Conservation (phyloP, 2,888 invertebrate genomes). For the Philereme vetulata region DNA sequence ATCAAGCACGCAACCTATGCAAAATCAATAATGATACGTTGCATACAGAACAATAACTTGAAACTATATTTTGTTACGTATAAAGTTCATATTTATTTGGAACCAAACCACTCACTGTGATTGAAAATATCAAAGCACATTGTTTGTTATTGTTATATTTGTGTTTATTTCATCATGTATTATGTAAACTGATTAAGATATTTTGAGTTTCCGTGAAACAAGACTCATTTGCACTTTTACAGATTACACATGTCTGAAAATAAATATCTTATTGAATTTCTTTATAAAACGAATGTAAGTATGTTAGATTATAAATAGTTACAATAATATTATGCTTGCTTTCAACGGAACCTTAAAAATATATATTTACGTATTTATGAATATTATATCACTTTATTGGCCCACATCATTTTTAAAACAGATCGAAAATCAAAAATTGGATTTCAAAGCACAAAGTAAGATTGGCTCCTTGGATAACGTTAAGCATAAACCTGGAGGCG, state of each 20-base stretch:
- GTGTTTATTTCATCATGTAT: too few species aligned
- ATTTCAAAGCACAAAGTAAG: constrained; percentile 96
- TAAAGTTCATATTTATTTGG: constrained; percentile 6
- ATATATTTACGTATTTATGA: constrained; percentile 34
- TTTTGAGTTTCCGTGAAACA: constrained; percentile 16
- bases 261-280: too few species aligned
- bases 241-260: background rate
- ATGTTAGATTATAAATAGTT: background rate
- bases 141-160: background rate
- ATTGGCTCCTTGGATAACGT: constrained; percentile 96
- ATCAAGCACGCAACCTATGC: constrained; percentile 37
- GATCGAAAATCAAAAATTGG: constrained; percentile 95
- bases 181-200: background rate
- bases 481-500: constrained; percentile 95
- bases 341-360: constrained; percentile 36
- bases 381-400: constrained; percentile 58
- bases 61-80: constrained; percentile 12
- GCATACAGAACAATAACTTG: constrained; percentile 25
- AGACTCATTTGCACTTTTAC: background rate
- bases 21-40: constrained; percentile 38
- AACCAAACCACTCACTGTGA: constrained; percentile 16
- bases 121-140: constrained; percentile 16
- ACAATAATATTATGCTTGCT: constrained; percentile 18
- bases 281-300: background rate
- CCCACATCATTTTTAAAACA: constrained; percentile 80